Base-by-base conservation (phyloP, 2,888 invertebrate species). In the Chrysotoxum bicinctum region DNA sequence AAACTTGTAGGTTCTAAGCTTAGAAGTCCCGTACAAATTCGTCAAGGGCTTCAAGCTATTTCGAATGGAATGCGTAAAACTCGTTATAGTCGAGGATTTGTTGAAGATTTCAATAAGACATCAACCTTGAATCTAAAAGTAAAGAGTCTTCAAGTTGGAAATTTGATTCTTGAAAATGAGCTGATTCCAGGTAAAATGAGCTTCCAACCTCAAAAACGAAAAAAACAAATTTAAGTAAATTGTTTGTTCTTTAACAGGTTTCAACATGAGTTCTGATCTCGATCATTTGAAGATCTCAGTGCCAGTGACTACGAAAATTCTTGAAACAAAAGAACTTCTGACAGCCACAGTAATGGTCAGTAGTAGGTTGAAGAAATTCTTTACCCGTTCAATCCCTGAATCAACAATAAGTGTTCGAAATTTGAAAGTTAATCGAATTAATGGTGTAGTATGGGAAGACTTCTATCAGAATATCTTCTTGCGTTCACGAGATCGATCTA, bases 401-500 rank as follows among this genome's bases (percentile, higher is more conserved):
- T 72, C 85, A 2, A 60, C 64, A 0, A 14, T 87, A 0, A 77
- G 19, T 7, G 37, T 77, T 32, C 64, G 78, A 16, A 52, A 50
- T 5, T 60, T 88, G 1, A 84, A 69, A 30, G 90, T 91, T 48
- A 82, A 88, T 2, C 83, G 87, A 8, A 90, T 91, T 26, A 91
- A 91, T 68, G 89, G 88, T 4, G 48, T 89, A 0, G 35, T 88
- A 0, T 91, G 91, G 90, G 69, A 82, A 0, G 88, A 88, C 0
- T 89, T 91, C n/a, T 88, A 89, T 54, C 88, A 90, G 35, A 87
- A 87, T 1, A 60, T 91, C 0, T 91, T 90, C 40, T 77, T 91
- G 14, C 88, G 80, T 16, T 88, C 89, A 21, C 91, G 91, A 1
- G 90, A 91, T 87, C 82, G 75, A 5, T 64, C 56, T 0, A 52